A percentile compares a stretch with the other conserved stretches of the same genome.
Conservation (phyloP, 1,140 invertebrate genomes). For the Nomia melanderi region DNA sequence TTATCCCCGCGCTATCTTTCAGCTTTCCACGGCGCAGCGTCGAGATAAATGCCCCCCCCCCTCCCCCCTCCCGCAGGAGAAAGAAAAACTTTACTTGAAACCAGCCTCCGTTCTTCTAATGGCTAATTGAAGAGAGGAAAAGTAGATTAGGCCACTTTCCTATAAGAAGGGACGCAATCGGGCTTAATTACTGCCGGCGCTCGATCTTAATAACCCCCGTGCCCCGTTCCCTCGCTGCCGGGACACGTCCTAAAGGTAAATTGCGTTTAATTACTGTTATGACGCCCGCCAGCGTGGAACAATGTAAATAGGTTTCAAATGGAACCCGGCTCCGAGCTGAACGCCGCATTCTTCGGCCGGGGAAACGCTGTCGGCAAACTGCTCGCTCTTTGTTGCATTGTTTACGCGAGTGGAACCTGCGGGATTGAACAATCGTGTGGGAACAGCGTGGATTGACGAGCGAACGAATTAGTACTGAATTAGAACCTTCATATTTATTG, state of each 20-base stretch:
- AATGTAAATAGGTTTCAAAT: slow-evolving; percentile 23
- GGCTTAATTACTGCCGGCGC: slow-evolving; percentile 47
- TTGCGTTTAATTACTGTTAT: slow-evolving; percentile 56
- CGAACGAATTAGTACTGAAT: too few relatives aligned
- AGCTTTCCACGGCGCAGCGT: not conserved
- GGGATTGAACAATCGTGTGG: not conserved
- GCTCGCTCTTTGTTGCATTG: not conserved
- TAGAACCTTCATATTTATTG: too few relatives aligned
- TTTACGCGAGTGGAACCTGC: not conserved
- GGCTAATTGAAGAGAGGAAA: slow-evolving; percentile 49
- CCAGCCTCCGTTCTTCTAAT: slow-evolving; percentile 7
- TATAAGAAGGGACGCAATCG: slow-evolving; percentile 32
- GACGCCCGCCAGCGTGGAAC: slow-evolving; percentile 23
- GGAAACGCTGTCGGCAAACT: not conserved
- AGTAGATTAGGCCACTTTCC: slow-evolving; percentile 58
- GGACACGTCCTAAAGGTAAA: slow-evolving; percentile 20
- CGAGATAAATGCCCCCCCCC: too few relatives aligned
- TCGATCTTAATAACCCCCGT: slow-evolving; percentile 46
- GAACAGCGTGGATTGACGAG: not conserved
- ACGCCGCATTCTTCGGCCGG: not conserved
- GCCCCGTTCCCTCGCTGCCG: slow-evolving; percentile 53
- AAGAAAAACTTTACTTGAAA: slow-evolving; percentile 4
- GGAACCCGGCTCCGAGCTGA: not conserved
- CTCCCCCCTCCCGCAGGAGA: too few relatives aligned
- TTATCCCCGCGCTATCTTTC: slow-evolving; percentile 23